A percentile compares a stretch with the other conserved stretches of the same genome.
phyloP scores from a whole-genome alignment of 2,113 vertebrate species.

The Eurypyga helias region DNA sequence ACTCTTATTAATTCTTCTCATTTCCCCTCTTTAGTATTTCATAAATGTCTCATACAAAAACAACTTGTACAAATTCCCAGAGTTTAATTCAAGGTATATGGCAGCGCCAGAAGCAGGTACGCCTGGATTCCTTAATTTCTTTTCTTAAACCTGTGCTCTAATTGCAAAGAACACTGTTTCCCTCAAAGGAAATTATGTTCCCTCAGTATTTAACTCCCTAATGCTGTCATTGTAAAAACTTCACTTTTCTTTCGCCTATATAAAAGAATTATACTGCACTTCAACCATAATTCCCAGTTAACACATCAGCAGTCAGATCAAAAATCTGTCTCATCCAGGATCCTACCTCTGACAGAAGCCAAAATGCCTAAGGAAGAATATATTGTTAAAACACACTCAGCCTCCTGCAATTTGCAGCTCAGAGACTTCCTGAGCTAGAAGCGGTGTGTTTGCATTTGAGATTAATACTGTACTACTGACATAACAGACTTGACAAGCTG shows the following conservation, averaged over 20 bases:
- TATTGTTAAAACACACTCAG: not conserved
- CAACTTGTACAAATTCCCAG: not conserved
- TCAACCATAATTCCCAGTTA: not conserved
- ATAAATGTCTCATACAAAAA: not conserved
- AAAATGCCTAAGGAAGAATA: slow-evolving; percentile 11
- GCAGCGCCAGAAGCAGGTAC: not conserved
- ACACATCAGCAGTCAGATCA: not conserved
- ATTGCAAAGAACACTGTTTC: not conserved
- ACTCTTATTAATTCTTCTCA: not conserved
- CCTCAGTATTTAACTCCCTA: not conserved
- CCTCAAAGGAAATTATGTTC: not conserved
- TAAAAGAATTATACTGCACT: not conserved
- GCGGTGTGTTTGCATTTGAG: not conserved
- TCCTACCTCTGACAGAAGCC: not conserved
- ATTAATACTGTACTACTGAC: not conserved
- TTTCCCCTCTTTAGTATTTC: not conserved
- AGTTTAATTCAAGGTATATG: not conserved
- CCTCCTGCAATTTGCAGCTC: slow-evolving; percentile 3
- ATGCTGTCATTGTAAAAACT: not conserved
- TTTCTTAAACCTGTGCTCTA: not conserved
- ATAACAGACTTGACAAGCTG: slow-evolving; percentile 35
- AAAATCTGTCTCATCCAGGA: not conserved
- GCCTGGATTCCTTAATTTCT: not conserved
- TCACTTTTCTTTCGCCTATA: not conserved
- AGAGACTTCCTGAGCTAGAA: slow-evolving; percentile 27